A percentile compares a stretch with the other conserved stretches of the same genome.
These are phyloP conservation scores for Odocoileus virginianus DNA, from an alignment of 2,113 vertebrate species.

Conservation along the genomic window DNA sequence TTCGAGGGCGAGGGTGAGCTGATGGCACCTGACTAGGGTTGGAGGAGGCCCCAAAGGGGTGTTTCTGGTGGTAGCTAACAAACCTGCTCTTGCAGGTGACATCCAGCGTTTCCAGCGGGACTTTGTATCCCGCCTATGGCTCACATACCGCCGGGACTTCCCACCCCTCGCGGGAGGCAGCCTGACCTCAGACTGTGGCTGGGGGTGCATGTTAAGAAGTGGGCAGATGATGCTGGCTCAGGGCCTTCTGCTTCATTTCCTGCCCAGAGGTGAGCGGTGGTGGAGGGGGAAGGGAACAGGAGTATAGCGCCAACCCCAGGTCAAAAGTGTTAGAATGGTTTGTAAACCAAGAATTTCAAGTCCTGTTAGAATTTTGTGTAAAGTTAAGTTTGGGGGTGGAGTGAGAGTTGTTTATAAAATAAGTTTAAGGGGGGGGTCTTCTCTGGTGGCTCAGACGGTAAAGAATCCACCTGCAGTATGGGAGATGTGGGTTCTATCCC, in stretches of 20 bases:
- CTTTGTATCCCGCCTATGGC: slow-evolving; percentile 89
- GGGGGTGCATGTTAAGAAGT: slow-evolving; percentile 94
- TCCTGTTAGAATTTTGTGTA: not conserved
- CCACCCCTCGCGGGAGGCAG: slow-evolving; percentile 87
- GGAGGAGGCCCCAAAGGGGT: not conserved
- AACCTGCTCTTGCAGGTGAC: slow-evolving; percentile 77
- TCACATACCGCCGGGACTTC: slow-evolving; percentile 92
- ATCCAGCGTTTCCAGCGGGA: slow-evolving; percentile 87
- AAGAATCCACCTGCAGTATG: not conserved
- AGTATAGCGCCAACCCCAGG: not conserved
- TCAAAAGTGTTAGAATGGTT: not conserved
- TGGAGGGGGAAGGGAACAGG: not conserved
- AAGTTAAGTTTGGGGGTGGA: not conserved
- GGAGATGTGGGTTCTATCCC: not conserved
- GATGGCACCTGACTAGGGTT: not conserved
- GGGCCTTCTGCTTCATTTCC: slow-evolving; percentile 87
- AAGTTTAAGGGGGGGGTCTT: not conserved
- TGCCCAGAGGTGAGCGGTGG: slow-evolving; percentile 82
- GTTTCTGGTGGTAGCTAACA: not conserved
- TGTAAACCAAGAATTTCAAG: not conserved
- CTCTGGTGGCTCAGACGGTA: not conserved
- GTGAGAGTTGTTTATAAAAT: not conserved
- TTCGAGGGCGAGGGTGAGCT: slow-evolving; percentile 88
- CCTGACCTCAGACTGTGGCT: slow-evolving; percentile 92
- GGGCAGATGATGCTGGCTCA: slow-evolving; percentile 95